Conservation (phyloP, 2,888 invertebrate genomes). For the Spisula subtruncata region DNA sequence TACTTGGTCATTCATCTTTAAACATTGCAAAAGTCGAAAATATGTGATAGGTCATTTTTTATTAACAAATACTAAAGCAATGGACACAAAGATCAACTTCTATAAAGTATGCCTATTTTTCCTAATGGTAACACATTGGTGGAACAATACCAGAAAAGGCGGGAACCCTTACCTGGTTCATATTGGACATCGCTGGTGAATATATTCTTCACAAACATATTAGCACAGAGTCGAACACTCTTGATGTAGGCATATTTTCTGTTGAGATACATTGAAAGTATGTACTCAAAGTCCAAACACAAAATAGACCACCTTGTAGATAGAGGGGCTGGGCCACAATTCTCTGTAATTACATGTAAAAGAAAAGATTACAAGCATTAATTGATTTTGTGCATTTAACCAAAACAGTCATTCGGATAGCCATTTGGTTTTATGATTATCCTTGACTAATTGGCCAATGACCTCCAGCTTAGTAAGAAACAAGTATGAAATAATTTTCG, state of each 20-base stretch:
- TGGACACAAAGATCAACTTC: too few relatives aligned
- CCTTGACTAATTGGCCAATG: background rate
- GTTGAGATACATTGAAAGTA: conserved; percentile 86
- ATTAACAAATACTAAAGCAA: too few relatives aligned
- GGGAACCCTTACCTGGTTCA: conserved; percentile 84
- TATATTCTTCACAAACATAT: conserved; percentile 87
- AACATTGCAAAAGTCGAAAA: too few relatives aligned
- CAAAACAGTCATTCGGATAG: too few relatives aligned
- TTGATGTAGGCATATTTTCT: conserved; percentile 85
- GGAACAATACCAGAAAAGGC: background rate
- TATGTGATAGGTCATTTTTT: too few relatives aligned
- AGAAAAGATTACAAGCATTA: too few relatives aligned
- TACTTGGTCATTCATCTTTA: too few relatives aligned
- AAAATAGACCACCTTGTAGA: conserved; percentile 86
- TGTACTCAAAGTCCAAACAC: conserved; percentile 86
- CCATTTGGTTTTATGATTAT: too few relatives aligned
- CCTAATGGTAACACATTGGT: too few relatives aligned
- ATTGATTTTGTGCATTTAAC: too few relatives aligned
- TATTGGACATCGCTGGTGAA: conserved; percentile 87
- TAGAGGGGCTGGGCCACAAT: conserved; percentile 85
- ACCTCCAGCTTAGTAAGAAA: background rate
- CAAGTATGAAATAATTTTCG: too few relatives aligned
- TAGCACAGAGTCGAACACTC: conserved; percentile 86
- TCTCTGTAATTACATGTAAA: conserved; percentile 73
- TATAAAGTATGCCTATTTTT: too few relatives aligned